These are phyloP conservation scores for Zaprionus capensis DNA, from an alignment of 1,140 invertebrate genomes.

Conservation along the genomic window DNA sequence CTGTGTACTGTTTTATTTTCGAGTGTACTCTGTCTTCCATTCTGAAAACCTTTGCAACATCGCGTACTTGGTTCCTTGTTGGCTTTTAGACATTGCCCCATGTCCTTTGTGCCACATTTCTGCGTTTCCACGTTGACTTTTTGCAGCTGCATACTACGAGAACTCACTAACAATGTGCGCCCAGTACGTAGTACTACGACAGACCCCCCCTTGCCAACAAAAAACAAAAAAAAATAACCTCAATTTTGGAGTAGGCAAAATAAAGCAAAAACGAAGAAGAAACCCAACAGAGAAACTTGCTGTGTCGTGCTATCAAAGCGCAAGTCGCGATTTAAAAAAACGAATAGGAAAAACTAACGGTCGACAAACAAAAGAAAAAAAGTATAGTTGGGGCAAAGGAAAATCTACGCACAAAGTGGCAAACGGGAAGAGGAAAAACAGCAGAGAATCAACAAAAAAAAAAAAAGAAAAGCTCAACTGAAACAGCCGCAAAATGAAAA, in stretches of 20 bases:
- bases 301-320: constrained; percentile 56
- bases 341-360: constrained; percentile 17
- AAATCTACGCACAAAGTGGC: constrained; percentile 74
- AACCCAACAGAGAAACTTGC: constrained; percentile 33
- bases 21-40: constrained; percentile 12
- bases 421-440: constrained; percentile 58
- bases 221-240: constrained; percentile 1
- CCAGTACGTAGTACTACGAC: constrained; percentile 53
- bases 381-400: constrained; percentile 29
- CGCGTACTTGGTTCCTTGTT: constrained; percentile 25
- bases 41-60: constrained; percentile 3
- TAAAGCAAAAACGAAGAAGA: constrained; percentile 29
- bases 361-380: constrained; percentile 12
- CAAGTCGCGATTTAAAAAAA: constrained; percentile 42
- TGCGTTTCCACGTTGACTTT: constrained; percentile 31
- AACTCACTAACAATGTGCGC: constrained; percentile 58
- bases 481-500: constrained; percentile 42
- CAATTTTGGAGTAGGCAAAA: constrained; percentile 35
- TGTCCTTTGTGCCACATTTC: constrained; percentile 74
- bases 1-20: neutral
- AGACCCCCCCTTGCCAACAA: neutral
- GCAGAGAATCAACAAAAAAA: constrained; percentile 16
- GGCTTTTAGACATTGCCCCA: constrained; percentile 44
- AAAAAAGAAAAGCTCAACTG: constrained; percentile 22
- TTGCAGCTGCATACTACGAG: constrained; percentile 52